Conservation (phyloP, 2,888 invertebrate species). For the Xanthorhoe designata region DNA sequence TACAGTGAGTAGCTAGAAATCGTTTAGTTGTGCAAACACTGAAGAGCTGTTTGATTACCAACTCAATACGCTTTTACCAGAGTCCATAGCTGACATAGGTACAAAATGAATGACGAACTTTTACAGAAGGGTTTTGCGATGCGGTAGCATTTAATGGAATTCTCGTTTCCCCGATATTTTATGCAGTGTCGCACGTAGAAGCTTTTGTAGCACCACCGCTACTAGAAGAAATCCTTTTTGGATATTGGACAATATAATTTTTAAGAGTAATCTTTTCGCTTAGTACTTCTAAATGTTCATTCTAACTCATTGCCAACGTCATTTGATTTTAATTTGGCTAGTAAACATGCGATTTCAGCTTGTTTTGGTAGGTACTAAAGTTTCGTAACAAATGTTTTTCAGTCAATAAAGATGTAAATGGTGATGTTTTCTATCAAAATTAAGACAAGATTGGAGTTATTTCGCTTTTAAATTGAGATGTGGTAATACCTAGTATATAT, state of each 20-base stretch:
- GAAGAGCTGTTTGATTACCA: conserved; percentile 21
- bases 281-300: not conserved
- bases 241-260: not conserved
- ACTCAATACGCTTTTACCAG: conserved; percentile 12
- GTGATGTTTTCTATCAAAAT: too few species aligned
- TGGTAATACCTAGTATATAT: too few species aligned
- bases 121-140: conserved; percentile 9
- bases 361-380: too few species aligned
- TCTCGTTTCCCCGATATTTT: conserved; percentile 10
- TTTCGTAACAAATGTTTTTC: too few species aligned
- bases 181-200: conserved; percentile 7
- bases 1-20: conserved; percentile 6
- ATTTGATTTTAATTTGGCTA: too few species aligned
- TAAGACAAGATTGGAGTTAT: too few species aligned
- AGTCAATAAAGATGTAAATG: too few species aligned
- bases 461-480: too few species aligned
- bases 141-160: conserved; percentile 16
- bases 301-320: too few species aligned
- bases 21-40: conserved; percentile 17
- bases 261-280: not conserved
- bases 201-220: too few species aligned
- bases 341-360: too few species aligned
- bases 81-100: conserved; percentile 10
- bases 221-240: not conserved
- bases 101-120: conserved; percentile 14